Conservation (phyloP, 2,888 invertebrate species). For the Drosophila atripex region DNA sequence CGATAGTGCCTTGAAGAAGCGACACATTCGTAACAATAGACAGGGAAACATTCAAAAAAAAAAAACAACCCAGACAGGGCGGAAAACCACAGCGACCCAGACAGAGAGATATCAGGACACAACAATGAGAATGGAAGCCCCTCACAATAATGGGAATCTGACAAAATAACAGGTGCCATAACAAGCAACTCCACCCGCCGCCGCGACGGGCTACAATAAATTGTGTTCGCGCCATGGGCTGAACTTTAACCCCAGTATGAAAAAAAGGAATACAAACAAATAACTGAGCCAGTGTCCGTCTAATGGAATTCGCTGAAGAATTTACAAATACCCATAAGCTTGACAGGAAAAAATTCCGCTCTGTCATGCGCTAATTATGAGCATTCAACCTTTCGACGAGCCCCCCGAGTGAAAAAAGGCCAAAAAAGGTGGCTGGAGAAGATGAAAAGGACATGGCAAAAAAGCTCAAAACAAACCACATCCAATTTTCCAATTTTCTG, state of each 20-base stretch:
- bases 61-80: constrained; percentile 29
- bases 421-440: not conserved
- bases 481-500: too few relatives aligned
- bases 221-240: constrained; percentile 17
- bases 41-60: not conserved
- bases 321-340: constrained; percentile 32
- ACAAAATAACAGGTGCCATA: constrained; percentile 34
- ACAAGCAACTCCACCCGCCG: constrained; percentile 23
- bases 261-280: constrained; percentile 13
- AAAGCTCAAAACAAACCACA: not conserved
- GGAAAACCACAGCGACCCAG: constrained; percentile 43
- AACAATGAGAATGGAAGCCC: constrained; percentile 25
- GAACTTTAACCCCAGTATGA: constrained; percentile 18
- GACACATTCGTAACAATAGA: constrained; percentile 16
- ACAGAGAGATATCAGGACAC: constrained; percentile 36
- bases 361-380: constrained; percentile 46
- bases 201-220: constrained; percentile 8
- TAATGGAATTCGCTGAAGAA: constrained; percentile 31
- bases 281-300: constrained; percentile 29
- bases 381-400: constrained; percentile 32
- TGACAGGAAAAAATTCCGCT: constrained; percentile 30
- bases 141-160: constrained; percentile 32
- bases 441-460: constrained; percentile 6
- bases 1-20: constrained; percentile 16
- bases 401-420: constrained; percentile 29